These are phyloP conservation scores for Mythimna lalbum DNA, from an alignment of 2,888 invertebrate genomes.

Conservation along the genomic window DNA sequence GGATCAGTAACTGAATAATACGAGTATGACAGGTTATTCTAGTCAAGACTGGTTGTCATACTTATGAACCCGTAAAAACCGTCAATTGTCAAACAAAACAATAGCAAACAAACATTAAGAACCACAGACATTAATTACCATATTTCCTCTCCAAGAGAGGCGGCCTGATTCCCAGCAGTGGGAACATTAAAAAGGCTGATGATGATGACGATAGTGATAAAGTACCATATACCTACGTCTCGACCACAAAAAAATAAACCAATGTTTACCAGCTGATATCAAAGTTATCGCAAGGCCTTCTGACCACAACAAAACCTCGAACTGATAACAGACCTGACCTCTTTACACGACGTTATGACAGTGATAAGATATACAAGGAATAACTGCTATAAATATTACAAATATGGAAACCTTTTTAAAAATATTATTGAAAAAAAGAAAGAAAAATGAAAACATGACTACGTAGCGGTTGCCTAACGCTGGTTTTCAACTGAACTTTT, in stretches of 20 bases:
- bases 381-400: neutral
- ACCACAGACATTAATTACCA: too few relatives aligned
- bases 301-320: conserved; percentile 19
- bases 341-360: neutral
- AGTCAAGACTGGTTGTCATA: neutral
- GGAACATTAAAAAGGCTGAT: too few relatives aligned
- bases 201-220: too few relatives aligned
- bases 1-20: neutral
- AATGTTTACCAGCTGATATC: neutral
- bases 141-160: too few relatives aligned
- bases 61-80: neutral
- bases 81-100: neutral
- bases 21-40: neutral
- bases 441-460: too few relatives aligned
- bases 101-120: neutral
- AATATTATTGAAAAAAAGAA: neutral
- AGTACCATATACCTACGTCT: neutral
- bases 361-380: conserved; percentile 14
- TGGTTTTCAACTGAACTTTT: too few relatives aligned
- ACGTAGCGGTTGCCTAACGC: too few relatives aligned
- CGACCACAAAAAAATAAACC: neutral
- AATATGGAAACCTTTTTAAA: conserved; percentile 5
- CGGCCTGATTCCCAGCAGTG: too few relatives aligned
- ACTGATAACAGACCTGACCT: conserved; percentile 45
- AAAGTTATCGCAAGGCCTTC: conserved; percentile 14